Percentiles rank a stretch among this genome's conserved stretches.
phyloP scores from a whole-genome alignment of 2,888 invertebrate species.

The Pyralis farinalis region DNA sequence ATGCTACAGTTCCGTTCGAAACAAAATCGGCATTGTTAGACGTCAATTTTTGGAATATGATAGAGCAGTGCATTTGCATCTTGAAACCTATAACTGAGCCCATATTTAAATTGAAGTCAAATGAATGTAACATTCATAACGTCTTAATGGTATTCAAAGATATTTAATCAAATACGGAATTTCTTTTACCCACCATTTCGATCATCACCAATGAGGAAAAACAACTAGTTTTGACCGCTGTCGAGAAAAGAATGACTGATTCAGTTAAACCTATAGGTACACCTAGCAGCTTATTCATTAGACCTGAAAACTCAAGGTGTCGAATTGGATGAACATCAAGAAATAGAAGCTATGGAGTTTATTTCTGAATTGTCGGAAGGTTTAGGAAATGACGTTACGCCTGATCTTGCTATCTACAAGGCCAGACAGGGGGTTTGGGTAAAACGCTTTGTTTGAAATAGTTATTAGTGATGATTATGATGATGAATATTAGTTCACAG shows the following conservation, averaged over 20 bases:
- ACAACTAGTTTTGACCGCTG: not conserved
- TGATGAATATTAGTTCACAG: no score
- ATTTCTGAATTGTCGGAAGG: slow-evolving; percentile 8
- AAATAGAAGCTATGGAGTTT: slow-evolving; percentile 14
- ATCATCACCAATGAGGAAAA: not conserved
- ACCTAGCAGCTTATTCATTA: slow-evolving; percentile 6
- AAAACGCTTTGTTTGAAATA: slow-evolving; percentile 6
- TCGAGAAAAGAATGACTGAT: not conserved
- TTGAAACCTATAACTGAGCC: not conserved
- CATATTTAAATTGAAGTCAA: not conserved
- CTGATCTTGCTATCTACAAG: slow-evolving; percentile 12
- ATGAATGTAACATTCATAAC: not conserved
- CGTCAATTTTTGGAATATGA: no score
- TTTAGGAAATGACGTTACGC: slow-evolving; percentile 5
- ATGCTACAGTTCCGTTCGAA: not conserved
- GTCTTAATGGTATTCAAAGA: not conserved
- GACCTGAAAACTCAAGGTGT: slow-evolving; percentile 7
- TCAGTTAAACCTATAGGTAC: slow-evolving; percentile 4
- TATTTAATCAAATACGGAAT: not conserved
- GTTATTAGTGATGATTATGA: no score
- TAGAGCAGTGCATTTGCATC: no score
- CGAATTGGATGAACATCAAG: slow-evolving; percentile 7
- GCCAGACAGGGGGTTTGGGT: slow-evolving; percentile 11
- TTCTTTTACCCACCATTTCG: not conserved
- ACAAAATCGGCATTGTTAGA: not conserved